Percentiles rank a stretch among this genome's conserved stretches.
These are phyloP conservation scores for Zeuzera pyrina DNA, from an alignment of 2,888 invertebrate genomes.

Conservation along the genomic window DNA sequence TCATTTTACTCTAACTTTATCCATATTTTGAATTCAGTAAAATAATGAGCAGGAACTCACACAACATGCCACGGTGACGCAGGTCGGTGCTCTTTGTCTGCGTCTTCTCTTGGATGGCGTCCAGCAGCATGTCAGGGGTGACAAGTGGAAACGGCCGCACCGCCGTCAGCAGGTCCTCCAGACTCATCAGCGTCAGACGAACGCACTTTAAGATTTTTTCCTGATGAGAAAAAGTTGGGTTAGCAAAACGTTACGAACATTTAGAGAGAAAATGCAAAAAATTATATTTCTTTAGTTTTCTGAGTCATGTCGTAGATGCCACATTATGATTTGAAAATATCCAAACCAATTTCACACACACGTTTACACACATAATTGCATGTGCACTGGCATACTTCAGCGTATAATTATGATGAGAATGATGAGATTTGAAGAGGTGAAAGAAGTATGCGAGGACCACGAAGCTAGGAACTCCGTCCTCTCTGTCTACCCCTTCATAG, in stretches of 20 bases:
- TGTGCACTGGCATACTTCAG: too few species aligned
- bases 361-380: too few species aligned
- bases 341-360: too few species aligned
- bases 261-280: neutral
- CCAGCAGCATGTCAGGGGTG: conserved; percentile 91
- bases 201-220: conserved; percentile 76
- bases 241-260: neutral
- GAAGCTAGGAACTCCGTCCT: too few species aligned
- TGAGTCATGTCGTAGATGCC: too few species aligned
- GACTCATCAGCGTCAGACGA: conserved; percentile 89
- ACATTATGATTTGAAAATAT: too few species aligned
- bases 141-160: conserved; percentile 92
- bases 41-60: conserved; percentile 50
- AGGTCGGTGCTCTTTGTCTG: conserved; percentile 84
- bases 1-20: too few species aligned
- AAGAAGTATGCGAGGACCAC: too few species aligned
- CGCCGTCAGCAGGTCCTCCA: conserved; percentile 88
- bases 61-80: conserved; percentile 86
- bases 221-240: conserved; percentile 20
- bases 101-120: conserved; percentile 92
- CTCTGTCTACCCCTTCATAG: too few species aligned
- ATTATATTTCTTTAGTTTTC: too few species aligned
- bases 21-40: neutral
- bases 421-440: too few species aligned
- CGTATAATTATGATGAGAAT: too few species aligned